These are phyloP conservation scores for Syrphus vitripennis DNA, from an alignment of 2,888 invertebrate species.

Conservation along the genomic window DNA sequence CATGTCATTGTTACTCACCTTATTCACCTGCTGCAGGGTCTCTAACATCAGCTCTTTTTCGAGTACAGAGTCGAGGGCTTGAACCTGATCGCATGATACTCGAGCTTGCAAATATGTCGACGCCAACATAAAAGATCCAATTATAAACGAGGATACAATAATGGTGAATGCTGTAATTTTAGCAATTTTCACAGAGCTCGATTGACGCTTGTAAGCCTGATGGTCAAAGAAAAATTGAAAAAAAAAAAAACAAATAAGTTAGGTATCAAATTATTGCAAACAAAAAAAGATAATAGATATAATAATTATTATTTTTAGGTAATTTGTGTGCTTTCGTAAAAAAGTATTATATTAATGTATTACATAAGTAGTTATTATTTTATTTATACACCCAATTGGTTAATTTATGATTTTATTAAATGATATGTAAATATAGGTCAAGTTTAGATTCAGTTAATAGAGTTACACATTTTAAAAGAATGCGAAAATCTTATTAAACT, in stretches of 20 bases:
- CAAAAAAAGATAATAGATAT: neutral
- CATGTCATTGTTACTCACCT: constrained; percentile 75
- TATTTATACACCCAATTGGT: neutral
- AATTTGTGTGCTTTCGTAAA: constrained; percentile 17
- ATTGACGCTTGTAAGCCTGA: constrained; percentile 90
- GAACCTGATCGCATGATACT: constrained; percentile 89
- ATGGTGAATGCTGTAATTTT: constrained; percentile 92
- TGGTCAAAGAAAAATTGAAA: constrained; percentile 69
- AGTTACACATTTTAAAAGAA: too few species aligned
- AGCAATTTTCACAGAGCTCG: constrained; percentile 92
- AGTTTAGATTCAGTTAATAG: too few species aligned
- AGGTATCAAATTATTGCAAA: neutral
- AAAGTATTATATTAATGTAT: neutral
- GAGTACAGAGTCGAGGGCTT: constrained; percentile 85
- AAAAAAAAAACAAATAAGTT: constrained; percentile 44
- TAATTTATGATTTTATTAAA: neutral
- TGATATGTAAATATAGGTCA: neutral
- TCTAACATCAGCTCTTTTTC: constrained; percentile 88
- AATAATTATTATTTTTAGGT: constrained; percentile 37
- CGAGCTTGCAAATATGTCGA: constrained; percentile 92
- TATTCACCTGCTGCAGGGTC: constrained; percentile 87
- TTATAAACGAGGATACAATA: constrained; percentile 89
- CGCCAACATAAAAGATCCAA: constrained; percentile 91
- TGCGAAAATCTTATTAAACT: too few species aligned
- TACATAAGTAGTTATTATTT: neutral